Base-by-base conservation (phyloP, 1,140 invertebrate species). In the Tetragnatha versicolor region DNA sequence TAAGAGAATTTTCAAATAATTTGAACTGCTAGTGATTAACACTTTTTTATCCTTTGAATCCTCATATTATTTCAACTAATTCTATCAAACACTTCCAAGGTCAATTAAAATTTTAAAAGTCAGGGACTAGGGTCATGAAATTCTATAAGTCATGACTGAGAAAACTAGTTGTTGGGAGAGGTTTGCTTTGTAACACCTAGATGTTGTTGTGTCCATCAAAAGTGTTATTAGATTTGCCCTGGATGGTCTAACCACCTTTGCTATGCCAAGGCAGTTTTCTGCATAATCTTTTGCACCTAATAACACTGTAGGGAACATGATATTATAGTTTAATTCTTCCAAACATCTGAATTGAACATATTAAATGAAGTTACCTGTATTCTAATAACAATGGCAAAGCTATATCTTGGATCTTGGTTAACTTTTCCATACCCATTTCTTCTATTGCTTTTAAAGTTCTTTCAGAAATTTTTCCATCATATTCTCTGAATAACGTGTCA, bases 371-470 rank as follows among this genome's bases (percentile, higher is more conserved):
- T n/a, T 82, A 88, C 87, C 85, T 85, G 79, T 96, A 96, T 87
- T 98, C 95, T 9, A 99, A 85, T 55, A 99, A 87, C 31, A 93
- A 91, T 20, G 96, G 96, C 83, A 99, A 96, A 0, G 94, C 88
- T 84, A 92, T 92, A 0, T 94, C 91, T 82, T 99, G 97, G 83
- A 99, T 99, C 88, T 98, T 94, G n/a, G 97, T 99, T 94, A 99
- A 96, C n/a, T 92, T 91, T 3, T 89, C 92, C 84, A 99, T 99
- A 14, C 94, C 95, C 96, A 99, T 98, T 51, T 97, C 94, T 68
- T 88, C 88, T 72, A 99, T 91, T 2, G 90, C 95, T 85, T 93
- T 93, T 17, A 97, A 84, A 0, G 96, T 97, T 17, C 91, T 86
- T 81, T 97, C 94, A 14, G 42, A 53, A 12, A 79, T 39, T 45